Base-by-base conservation (phyloP, 1,140 invertebrate species). In the Drosophila virilis region DNA sequence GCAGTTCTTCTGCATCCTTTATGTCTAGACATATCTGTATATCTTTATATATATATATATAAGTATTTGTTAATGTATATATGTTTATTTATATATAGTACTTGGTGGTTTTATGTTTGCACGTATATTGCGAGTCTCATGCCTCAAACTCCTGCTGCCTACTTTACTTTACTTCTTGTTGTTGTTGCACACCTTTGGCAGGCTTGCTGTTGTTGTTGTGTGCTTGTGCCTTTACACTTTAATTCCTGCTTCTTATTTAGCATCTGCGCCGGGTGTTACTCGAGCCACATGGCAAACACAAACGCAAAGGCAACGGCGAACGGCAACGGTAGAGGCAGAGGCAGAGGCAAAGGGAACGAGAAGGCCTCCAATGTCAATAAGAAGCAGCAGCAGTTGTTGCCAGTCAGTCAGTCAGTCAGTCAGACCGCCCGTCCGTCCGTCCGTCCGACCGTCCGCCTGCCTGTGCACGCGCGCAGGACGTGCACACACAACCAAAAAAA, bases 191-290 rank as follows among this genome's bases (percentile, higher is more conserved):
- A 70, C 61, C 67, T 70, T 70, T 65, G 13, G 17, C 35, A 35
- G 45, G 12, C 12, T 28, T 17, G 51, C 35, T 55, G 51, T 50
- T 60, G 55, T 22, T 51, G 52, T 38, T 59, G 54, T 28, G 50
- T 45, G 69, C 32, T 58, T 42, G 54, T 64, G 65, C 67, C 79
- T 82, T 78, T 82, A 76, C 79, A 86, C 67, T 86, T 82, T 86
- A 79, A 86, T 86, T 82, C 78, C 83, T 82, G 75, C 83, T 78
- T 82, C 83, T 86, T 88, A 82, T 82, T 86, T 86, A 86, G 83
- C 82, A 86, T 86, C 82, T 86, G 82, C 82, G 82, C 82, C 82
- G 82, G 82, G 82, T 86, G 82, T 86, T 86, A 82, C 78, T 73
- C 61, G 68, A 78, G 66, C 71, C 70, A 50, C 45, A 74, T 58